These are phyloP conservation scores for Macrostomum cliftonense DNA, from an alignment of 2,888 invertebrate species.

Conservation along the genomic window DNA sequence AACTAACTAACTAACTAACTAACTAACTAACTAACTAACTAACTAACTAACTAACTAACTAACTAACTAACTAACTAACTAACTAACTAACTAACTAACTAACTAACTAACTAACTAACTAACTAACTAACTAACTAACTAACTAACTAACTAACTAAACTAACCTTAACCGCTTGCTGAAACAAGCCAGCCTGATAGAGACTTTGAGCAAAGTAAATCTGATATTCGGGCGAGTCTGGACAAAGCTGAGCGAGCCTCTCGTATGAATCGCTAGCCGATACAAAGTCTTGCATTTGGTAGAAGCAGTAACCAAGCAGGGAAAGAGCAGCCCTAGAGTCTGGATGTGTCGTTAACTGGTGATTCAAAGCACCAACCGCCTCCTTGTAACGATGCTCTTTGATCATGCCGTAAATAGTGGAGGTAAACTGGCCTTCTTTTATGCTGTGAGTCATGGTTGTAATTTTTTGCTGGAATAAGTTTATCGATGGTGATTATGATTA, in stretches of 20 bases:
- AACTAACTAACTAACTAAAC: too few relatives aligned
- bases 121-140: too few relatives aligned
- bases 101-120: too few relatives aligned
- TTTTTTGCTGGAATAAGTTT: too few relatives aligned
- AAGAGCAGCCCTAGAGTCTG: slow-evolving; percentile 64
- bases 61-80: too few relatives aligned
- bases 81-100: too few relatives aligned
- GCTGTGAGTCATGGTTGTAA: too few relatives aligned
- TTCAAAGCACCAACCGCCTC: slow-evolving; percentile 9
- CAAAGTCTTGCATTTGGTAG: slow-evolving; percentile 73
- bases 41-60: too few relatives aligned
- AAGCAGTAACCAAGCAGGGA: slow-evolving; percentile 87
- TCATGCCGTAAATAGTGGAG: slow-evolving; percentile 10
- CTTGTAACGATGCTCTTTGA: slow-evolving; percentile 11
- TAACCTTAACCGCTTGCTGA: slow-evolving; percentile 68
- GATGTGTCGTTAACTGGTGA: slow-evolving; percentile 7
- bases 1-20: too few relatives aligned
- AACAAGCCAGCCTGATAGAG: slow-evolving; percentile 84
- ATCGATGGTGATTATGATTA: too few relatives aligned
- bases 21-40: too few relatives aligned
- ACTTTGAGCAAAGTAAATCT: slow-evolving; percentile 76
- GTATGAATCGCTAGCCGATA: slow-evolving; percentile 80
- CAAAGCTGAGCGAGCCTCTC: slow-evolving; percentile 68
- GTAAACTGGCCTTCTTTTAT: slow-evolving; percentile 10
- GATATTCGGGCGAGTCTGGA: slow-evolving; percentile 72